Conservation (phyloP, 23 tunicate genomes). For the Halocynthia aurantium region DNA sequence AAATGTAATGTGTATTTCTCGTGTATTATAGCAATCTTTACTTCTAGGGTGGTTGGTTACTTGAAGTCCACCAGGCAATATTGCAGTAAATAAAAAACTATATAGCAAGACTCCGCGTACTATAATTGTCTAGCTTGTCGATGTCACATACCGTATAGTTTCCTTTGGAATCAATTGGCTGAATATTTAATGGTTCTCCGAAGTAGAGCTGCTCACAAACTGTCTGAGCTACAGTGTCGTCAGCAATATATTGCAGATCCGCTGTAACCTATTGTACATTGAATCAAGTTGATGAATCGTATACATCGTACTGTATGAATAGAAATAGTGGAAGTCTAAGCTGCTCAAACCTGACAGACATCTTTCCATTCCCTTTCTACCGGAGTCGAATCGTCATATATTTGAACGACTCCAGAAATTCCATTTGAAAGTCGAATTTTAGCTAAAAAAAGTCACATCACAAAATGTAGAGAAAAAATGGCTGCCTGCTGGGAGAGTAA, state of each 20-base stretch:
- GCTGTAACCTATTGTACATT: too few species aligned
- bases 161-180: background rate
- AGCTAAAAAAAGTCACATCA: background rate
- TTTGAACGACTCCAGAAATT: conserved; percentile 2
- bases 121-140: too few species aligned
- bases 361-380: background rate
- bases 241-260: background rate
- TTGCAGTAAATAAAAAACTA: too few species aligned
- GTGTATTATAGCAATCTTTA: too few species aligned
- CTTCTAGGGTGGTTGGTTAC: too few species aligned
- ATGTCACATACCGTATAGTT: background rate
- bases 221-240: background rate
- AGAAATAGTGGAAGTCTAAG: too few species aligned
- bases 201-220: conserved; percentile 1
- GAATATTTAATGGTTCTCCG: background rate
- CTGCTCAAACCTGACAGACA: conserved; percentile 4
- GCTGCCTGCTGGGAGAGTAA: background rate
- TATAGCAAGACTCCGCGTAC: too few species aligned
- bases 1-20: too few species aligned
- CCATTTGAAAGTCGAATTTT: background rate
- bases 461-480: too few species aligned
- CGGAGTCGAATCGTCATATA: background rate
- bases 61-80: too few species aligned
- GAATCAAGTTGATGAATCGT: too few species aligned
- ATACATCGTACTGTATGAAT: too few species aligned